Conservation (phyloP, 2,888 invertebrate species). For the Bibio marci region DNA sequence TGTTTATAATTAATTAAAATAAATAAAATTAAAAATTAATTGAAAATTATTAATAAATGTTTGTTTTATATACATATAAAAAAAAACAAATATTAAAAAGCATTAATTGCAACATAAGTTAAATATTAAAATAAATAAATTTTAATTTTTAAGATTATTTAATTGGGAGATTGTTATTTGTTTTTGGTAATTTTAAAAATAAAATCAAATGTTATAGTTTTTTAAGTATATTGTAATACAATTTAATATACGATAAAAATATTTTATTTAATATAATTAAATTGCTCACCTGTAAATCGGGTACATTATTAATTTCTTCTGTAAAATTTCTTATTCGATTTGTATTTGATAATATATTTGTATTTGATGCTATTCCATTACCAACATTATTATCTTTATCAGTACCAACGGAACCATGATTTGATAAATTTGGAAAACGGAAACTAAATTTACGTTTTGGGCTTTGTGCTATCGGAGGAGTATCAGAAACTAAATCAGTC, state of each 20-base stretch:
- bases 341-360: constrained; percentile 26
- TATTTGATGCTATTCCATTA: constrained; percentile 23
- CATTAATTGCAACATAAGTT: too few species aligned
- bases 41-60: constrained; percentile 2
- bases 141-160: too few species aligned
- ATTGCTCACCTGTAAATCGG: constrained; percentile 65
- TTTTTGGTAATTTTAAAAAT: not conserved
- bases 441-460: constrained; percentile 65
- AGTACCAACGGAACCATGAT: constrained; percentile 11
- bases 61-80: too few species aligned
- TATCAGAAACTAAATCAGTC: constrained; percentile 38
- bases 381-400: constrained; percentile 5
- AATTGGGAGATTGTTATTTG: too few species aligned
- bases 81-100: too few species aligned
- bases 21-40: not conserved
- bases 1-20: constrained; percentile 1
- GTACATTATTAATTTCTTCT: constrained; percentile 70
- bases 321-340: constrained; percentile 61
- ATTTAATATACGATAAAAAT: not conserved
- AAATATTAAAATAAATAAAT: too few species aligned
- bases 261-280: not conserved
- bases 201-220: not conserved
- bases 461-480: constrained; percentile 38
- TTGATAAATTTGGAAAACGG: constrained; percentile 40
- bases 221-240: not conserved